Percentiles rank a stretch among this genome's conserved stretches.
These are phyloP conservation scores for Dinocampus coccinellae DNA, from an alignment of 2,888 invertebrate species.

Conservation along the genomic window DNA sequence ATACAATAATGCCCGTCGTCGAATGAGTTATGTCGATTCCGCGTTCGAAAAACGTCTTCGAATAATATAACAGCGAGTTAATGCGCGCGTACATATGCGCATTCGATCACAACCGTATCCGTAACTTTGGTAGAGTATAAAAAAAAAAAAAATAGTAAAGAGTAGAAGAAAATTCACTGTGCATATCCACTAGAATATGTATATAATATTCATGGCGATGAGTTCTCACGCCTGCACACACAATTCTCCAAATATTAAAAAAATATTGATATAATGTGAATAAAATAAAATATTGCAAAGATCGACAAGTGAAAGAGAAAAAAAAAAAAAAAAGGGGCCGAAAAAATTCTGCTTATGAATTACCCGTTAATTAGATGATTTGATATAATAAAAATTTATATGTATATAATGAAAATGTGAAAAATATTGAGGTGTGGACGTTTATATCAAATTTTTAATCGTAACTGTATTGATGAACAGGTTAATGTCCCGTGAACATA, in stretches of 20 bases:
- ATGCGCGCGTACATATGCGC: constrained; percentile 2
- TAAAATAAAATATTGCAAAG: no score
- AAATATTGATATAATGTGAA: no score
- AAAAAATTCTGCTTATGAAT: no score
- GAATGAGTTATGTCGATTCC: constrained; percentile 45
- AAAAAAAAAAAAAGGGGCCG: no score
- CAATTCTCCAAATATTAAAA: not conserved
- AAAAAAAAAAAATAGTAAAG: no score
- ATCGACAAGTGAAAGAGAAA: no score
- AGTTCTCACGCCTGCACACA: constrained; percentile 17
- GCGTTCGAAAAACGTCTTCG: constrained; percentile 38
- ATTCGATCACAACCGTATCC: constrained; percentile 18
- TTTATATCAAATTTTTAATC: not conserved
- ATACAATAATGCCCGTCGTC: constrained; percentile 32
- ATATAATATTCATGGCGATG: constrained; percentile 13
- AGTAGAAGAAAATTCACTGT: not conserved
- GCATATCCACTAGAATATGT: constrained; percentile 5
- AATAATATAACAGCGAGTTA: constrained; percentile 27
- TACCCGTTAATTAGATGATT: no score
- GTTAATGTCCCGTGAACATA: not conserved
- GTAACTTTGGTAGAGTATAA: not conserved
- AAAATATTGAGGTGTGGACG: no score
- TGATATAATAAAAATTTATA: no score
- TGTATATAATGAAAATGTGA: no score
- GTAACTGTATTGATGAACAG: not conserved